Percentiles rank a stretch among this genome's conserved stretches.
These are phyloP conservation scores for Sebastes trivittatus DNA, from an alignment of 2,797 vertebrate species.

Conservation along the genomic window DNA sequence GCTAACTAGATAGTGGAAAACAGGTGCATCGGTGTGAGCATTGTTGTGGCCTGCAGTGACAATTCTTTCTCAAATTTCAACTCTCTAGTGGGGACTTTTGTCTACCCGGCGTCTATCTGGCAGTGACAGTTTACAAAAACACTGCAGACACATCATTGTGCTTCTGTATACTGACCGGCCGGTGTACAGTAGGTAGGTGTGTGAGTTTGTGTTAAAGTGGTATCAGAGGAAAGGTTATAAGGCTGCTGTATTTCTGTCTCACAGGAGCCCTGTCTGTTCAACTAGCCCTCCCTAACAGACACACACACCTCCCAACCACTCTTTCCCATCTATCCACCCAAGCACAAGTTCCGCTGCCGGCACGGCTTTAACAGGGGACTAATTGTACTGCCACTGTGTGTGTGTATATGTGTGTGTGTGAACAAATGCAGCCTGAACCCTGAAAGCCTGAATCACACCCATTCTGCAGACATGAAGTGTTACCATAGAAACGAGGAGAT, in stretches of 20 bases:
- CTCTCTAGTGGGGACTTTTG: no score
- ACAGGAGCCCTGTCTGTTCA: slow-evolving; percentile 49
- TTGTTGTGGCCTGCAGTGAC: no score
- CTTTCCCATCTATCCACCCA: slow-evolving; percentile 52
- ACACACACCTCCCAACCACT: slow-evolving; percentile 14
- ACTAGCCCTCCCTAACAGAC: not conserved
- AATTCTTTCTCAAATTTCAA: no score
- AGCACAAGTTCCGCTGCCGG: slow-evolving; percentile 66
- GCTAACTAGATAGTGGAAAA: no score
- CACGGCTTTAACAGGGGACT: slow-evolving; percentile 71
- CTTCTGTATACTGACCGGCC: no score
- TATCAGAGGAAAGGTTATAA: slow-evolving; percentile 27
- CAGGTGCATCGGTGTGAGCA: no score
- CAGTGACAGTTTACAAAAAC: no score
- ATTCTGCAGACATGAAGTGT: slow-evolving; percentile 77
- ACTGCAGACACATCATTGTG: no score
- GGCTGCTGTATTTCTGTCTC: slow-evolving; percentile 41
- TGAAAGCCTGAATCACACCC: slow-evolving; percentile 78
- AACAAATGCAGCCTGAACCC: slow-evolving; percentile 57
- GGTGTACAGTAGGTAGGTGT: slow-evolving; percentile 7
- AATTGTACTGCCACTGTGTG: slow-evolving; percentile 64
- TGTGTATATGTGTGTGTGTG: not conserved
- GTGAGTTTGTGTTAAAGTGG: slow-evolving; percentile 13
- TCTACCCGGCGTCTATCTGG: no score
- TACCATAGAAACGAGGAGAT: slow-evolving; percentile 80